phyloP scores from a whole-genome alignment of 2,888 invertebrate genomes.

The Diplazon laetatorius region DNA sequence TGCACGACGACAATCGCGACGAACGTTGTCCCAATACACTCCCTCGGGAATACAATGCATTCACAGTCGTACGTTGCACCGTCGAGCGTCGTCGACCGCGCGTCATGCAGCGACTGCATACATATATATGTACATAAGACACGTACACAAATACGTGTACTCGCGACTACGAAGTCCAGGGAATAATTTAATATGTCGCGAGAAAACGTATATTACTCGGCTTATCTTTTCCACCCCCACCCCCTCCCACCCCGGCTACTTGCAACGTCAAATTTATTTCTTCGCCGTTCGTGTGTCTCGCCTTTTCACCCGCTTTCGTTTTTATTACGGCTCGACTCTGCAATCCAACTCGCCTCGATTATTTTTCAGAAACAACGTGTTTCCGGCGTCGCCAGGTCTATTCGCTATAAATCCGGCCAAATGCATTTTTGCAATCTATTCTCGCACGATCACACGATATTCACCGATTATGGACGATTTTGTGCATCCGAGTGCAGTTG shows the following conservation, averaged over 20 bases:
- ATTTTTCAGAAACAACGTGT: conserved; percentile 54
- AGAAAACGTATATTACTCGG: conserved; percentile 58
- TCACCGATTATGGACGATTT: conserved; percentile 15
- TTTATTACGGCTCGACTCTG: conserved; percentile 55
- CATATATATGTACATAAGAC: background rate
- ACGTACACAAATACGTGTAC: background rate
- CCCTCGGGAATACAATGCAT: conserved; percentile 30
- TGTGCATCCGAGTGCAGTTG: conserved; percentile 1
- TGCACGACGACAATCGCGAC: conserved; percentile 4
- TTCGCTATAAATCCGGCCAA: conserved; percentile 14
- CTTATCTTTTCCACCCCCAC: conserved; percentile 48
- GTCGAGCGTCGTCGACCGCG: background rate
- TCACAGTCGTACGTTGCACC: background rate
- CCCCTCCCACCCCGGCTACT: background rate
- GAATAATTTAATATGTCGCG: conserved; percentile 63
- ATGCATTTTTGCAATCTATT: conserved; percentile 24
- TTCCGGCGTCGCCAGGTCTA: conserved; percentile 25
- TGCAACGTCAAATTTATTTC: conserved; percentile 38
- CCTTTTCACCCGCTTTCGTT: conserved; percentile 48
- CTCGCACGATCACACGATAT: conserved; percentile 33
- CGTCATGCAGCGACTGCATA: background rate
- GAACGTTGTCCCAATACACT: conserved; percentile 17
- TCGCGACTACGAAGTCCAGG: conserved; percentile 22
- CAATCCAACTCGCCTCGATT: conserved; percentile 57
- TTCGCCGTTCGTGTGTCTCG: conserved; percentile 42